Evolutionary conservation across 2,888 invertebrate species (phyloP), one percentile per base, ranked within the genome.

Genomic region (Hecatera dysodea): DNA sequence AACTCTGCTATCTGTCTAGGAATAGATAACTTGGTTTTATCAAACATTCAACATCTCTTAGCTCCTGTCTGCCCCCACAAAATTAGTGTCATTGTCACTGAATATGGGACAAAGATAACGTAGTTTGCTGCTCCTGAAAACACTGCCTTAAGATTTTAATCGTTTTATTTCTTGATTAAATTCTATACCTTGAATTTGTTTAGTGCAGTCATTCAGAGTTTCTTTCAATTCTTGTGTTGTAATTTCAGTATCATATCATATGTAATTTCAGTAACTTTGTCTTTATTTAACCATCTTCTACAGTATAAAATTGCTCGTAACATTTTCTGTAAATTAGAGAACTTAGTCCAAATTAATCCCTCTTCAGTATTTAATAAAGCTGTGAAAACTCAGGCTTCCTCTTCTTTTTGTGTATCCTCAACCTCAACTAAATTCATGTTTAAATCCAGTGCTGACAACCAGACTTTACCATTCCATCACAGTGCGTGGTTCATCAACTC

Each of bases 1-100:
- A 46, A 27, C 44, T 66, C 46, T 5, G 57, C 66, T 53, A 75
- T 56, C 12, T 78, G 65, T 12, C 24, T 17, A 9, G 62, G n/a
- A 1, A 71, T 1, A 11, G 59, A 53, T 22, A 68, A 72, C 27
- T 65, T 67, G n/a, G 61, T 55, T 8, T 19, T 52, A 17, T 68
- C 9, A 3, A 77, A 69, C 63, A 74, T 69, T n/a, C n/a, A n/a
- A n/a, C n/a, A 1, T 73, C 64, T n/a, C 36, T 56, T 1, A 69
- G 24, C 7, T 50, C n/a, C 63, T 74, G 7, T 72, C 60, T 17
- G 75, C 67, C 11, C 75, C 72, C 27, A 72, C 67, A 39, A 75
- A 75, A 29, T 75, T 72, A 2, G 65, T 72, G 52, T 68, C 75
- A 6, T 75, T 72, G 33, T 75, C 72, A 61, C 67, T 67, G 3